phyloP scores from a whole-genome alignment of 1,140 invertebrate genomes.

The Achroia grisella region DNA sequence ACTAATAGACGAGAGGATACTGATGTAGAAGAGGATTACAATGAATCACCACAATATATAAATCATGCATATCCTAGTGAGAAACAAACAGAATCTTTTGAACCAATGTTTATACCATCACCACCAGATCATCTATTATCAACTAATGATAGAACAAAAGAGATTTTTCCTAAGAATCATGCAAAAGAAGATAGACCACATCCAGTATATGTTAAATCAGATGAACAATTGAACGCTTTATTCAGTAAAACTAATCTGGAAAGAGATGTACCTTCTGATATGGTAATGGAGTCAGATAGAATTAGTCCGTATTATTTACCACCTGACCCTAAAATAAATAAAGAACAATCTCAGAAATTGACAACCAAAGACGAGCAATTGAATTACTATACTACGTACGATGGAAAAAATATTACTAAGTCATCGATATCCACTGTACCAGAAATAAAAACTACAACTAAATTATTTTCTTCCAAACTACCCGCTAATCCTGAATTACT shows the following conservation, averaged over 20 bases:
- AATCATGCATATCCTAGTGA: conserved; percentile 65
- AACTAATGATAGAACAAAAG: conserved; percentile 60
- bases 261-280: conserved; percentile 60
- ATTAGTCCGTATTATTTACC: conserved; percentile 81
- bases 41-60: conserved; percentile 64
- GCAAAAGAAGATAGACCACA: conserved; percentile 65
- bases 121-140: conserved; percentile 73
- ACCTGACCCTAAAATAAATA: conserved; percentile 68
- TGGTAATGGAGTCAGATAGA: conserved; percentile 81
- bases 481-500: conserved; percentile 75
- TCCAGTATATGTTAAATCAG: conserved; percentile 61
- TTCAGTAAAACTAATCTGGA: conserved; percentile 59
- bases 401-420: conserved; percentile 81
- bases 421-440: conserved; percentile 75
- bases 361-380: conserved; percentile 49
- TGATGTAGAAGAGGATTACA: conserved; percentile 68
- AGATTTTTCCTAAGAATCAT: conserved; percentile 56
- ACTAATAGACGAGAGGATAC: conserved; percentile 71
- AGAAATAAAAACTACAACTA: conserved; percentile 56
- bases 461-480: conserved; percentile 71
- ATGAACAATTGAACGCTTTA: conserved; percentile 43
- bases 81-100: conserved; percentile 76
- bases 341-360: conserved; percentile 60
- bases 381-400: conserved; percentile 78
- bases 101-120: conserved; percentile 84